A percentile compares a stretch with the other conserved stretches of the same genome.
Conservation (phyloP, 2,113 vertebrate genomes). For the Mormyrus iriodes region DNA sequence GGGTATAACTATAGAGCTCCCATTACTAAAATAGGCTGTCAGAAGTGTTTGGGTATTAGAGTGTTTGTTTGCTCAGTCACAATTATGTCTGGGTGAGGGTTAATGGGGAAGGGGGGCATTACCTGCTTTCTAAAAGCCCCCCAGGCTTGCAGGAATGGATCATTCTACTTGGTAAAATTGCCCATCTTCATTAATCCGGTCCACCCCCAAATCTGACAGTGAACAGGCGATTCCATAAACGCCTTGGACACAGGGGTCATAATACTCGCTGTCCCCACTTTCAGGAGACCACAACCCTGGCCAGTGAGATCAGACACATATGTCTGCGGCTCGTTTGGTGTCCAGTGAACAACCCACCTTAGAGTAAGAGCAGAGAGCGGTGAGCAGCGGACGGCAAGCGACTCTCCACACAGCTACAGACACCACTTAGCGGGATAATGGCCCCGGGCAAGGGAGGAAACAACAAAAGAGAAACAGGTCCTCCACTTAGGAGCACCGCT, state of each 20-base stretch:
- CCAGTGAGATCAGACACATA: not conserved
- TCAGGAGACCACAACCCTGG: not conserved
- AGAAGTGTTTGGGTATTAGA: not conserved
- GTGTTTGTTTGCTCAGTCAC: conserved; percentile 4
- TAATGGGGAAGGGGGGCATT: not conserved
- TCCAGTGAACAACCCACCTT: not conserved
- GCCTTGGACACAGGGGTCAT: not conserved
- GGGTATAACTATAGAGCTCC: not conserved
- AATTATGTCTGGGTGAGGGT: not conserved
- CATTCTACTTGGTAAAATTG: not conserved
- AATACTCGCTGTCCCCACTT: not conserved
- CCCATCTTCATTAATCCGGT: not conserved
- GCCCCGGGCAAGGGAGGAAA: not conserved
- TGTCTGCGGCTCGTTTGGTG: not conserved
- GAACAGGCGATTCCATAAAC: not conserved
- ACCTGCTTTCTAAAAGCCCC: not conserved
- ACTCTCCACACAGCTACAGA: not conserved
- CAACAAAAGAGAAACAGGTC: not conserved
- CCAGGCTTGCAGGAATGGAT: not conserved
- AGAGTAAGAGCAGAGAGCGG: not conserved
- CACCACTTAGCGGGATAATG: not conserved
- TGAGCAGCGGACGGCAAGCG: not conserved
- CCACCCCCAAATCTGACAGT: not conserved
- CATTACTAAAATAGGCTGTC: not conserved
- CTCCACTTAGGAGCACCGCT: not conserved